These are phyloP conservation scores for Aplidium turbinatum DNA, from an alignment of 23 tunicate genomes.

Conservation along the genomic window DNA sequence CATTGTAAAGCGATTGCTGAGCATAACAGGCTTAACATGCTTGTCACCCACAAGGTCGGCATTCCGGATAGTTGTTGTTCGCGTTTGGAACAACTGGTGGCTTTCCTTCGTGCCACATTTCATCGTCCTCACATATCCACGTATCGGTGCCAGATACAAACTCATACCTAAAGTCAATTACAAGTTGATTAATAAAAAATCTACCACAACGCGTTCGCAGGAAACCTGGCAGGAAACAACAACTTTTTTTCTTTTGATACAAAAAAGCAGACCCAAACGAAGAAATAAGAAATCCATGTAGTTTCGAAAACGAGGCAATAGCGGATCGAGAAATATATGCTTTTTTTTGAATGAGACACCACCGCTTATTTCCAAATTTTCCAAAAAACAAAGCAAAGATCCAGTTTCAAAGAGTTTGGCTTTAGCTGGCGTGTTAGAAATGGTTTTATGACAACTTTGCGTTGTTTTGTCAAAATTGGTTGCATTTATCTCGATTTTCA, in stretches of 20 bases:
- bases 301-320: not conserved
- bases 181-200: too few relatives aligned
- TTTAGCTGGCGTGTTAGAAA: too few relatives aligned
- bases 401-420: too few relatives aligned
- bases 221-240: too few relatives aligned
- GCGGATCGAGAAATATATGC: not conserved
- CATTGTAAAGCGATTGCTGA: too few relatives aligned
- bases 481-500: too few relatives aligned
- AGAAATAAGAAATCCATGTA: not conserved
- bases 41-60: slow-evolving; percentile 43
- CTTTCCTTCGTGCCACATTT: slow-evolving; percentile 34
- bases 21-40: too few relatives aligned
- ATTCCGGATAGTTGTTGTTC: slow-evolving; percentile 57
- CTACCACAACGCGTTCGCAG: too few relatives aligned
- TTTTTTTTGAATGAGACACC: not conserved
- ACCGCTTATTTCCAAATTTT: not conserved
- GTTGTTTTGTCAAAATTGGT: too few relatives aligned
- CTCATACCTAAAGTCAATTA: slow-evolving; percentile 71
- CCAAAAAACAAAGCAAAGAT: not conserved
- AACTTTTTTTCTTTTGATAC: not conserved
- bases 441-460: too few relatives aligned
- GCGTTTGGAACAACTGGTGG: not conserved
- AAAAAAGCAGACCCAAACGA: not conserved
- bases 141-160: slow-evolving; percentile 52
- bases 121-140: slow-evolving; percentile 72